Evolutionary conservation across 2,113 vertebrate genomes (phyloP), one percentile per base, ranked within the genome.

Genomic region (Macquaria australasica): DNA sequence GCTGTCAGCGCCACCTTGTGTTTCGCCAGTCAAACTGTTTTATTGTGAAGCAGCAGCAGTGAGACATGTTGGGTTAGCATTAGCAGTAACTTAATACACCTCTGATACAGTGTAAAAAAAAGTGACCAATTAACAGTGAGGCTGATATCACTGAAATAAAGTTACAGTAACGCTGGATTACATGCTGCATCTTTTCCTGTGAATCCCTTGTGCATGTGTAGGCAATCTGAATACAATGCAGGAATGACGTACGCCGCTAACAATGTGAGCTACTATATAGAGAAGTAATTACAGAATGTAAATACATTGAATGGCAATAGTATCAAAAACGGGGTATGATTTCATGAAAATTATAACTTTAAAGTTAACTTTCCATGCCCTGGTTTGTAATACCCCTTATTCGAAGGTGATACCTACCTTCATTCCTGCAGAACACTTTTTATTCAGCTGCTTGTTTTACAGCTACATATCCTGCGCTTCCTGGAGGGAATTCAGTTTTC

Each of bases 401-500:
- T 62, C 3, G 5, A 73, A 86, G 50, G 72, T 56, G 5, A 69
- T 64, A 58, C 78, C n/a, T 66, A 51, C 28, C 37, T 79, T 43
- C 34, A 55, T 68, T 83, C 25, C 64, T 89, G 21, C 15, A 39
- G 39, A 86, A 43, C 39, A 53, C 3, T 48, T 86, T 90, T 86
- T 78, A 80, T 85, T 88, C 66, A 86, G 82, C 81, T 43, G 68
- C 74, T 73, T 87, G 69, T 71, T 84, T 82, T 75, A 80, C 82
- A 72, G 81, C 77, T 73, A 88, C 75, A 79, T 79, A 77, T 78
- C 67, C 64, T 69, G 55, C 1, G 11, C 56, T 79, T 81, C 84
- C 85, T 90, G 71, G 41, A 70, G 89, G 86, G 88, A 91, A 83
- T 76, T 88, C 68, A 83, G 68, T 87, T 90, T 85, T 71, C 86